Conservation (phyloP, 2,797 vertebrate genomes). For the Pipistrellus pygmaeus region DNA sequence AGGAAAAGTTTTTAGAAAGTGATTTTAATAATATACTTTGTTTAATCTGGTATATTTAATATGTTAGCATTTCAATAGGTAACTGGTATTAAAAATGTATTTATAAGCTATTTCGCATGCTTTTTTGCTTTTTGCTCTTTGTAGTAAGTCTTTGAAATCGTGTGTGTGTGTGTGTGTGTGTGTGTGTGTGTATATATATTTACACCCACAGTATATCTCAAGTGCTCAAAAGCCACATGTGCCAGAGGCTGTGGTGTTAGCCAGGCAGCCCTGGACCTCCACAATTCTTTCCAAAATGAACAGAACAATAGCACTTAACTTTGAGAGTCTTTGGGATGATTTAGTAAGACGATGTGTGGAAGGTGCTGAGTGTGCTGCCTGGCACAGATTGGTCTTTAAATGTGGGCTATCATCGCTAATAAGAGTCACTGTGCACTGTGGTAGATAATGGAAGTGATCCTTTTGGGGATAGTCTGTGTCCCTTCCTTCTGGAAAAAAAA, state of each 20-base stretch:
- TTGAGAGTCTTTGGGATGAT: background rate
- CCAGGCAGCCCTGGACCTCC: background rate
- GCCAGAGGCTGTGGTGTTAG: background rate
- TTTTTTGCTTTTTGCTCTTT: background rate
- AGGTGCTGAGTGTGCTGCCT: background rate
- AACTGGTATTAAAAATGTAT: constrained; percentile 26
- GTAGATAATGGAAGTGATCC: background rate
- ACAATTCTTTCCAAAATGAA: constrained; percentile 20
- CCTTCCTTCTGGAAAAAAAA: background rate
- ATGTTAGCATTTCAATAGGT: background rate
- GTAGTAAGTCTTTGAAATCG: background rate
- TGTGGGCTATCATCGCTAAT: background rate
- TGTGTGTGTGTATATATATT: background rate
- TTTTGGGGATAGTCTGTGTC: background rate
- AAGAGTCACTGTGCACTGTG: background rate
- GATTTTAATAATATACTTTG: constrained; percentile 34
- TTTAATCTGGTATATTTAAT: background rate
- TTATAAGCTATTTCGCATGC: background rate
- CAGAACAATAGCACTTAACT: background rate
- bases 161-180: background rate
- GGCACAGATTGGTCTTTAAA: background rate
- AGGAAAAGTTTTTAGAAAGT: background rate
- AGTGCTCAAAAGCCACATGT: background rate
- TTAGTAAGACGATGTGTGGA: background rate
- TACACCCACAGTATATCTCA: background rate